Conservation (phyloP, 1,140 invertebrate species). For the Octopus sinensis region DNA sequence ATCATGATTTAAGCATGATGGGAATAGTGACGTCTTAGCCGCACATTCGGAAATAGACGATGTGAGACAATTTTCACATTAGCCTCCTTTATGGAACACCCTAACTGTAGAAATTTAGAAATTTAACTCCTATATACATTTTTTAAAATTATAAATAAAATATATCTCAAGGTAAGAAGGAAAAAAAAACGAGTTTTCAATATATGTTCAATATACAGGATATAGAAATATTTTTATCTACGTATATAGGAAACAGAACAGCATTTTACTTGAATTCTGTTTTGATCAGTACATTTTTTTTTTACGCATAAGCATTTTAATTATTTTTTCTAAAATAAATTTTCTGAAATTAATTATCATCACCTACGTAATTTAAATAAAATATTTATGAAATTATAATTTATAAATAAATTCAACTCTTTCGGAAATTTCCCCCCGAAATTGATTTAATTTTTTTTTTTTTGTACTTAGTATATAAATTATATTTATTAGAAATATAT, state of each 20-base stretch:
- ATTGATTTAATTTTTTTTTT: no score
- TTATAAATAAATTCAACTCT: no score
- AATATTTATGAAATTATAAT: no score
- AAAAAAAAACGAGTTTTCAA: background rate
- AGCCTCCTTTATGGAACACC: background rate
- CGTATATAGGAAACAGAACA: background rate
- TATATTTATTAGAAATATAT: no score
- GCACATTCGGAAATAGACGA: background rate
- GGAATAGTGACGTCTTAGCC: constrained; percentile 1
- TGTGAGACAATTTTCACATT: background rate
- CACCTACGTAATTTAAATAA: no score
- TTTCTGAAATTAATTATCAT: no score
- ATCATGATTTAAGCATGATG: constrained; percentile 4
- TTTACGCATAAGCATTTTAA: no score
- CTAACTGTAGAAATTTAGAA: background rate
- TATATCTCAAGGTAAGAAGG: background rate
- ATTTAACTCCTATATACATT: background rate
- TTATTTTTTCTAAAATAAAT: no score
- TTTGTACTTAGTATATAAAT: no score
- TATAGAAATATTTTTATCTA: background rate
- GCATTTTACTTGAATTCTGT: no score
- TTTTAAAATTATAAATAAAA: background rate
- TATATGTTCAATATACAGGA: background rate
- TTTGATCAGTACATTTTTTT: no score
- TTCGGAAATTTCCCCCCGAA: no score